Conservation (phyloP, 2,888 invertebrate genomes). For the Petrolisthes cinctipes region DNA sequence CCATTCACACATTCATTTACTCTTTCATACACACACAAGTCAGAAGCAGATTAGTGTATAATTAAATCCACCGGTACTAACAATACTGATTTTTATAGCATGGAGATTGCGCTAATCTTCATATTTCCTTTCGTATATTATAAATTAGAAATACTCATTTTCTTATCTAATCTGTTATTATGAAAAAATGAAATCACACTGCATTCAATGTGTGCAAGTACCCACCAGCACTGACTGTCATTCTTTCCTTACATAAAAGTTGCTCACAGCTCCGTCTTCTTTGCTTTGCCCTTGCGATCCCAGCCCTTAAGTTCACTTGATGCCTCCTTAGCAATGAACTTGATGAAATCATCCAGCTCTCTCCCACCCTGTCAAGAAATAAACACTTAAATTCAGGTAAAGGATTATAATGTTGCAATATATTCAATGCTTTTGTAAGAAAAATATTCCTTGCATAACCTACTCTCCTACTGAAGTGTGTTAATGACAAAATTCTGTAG, state of each 20-base stretch:
- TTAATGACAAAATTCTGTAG: neutral
- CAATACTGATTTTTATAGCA: constrained; percentile 20
- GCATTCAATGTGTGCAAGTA: neutral
- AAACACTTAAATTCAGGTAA: neutral
- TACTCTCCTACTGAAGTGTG: too few species aligned
- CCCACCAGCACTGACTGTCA: neutral
- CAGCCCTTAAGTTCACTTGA: constrained; percentile 88
- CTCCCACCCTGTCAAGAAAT: constrained; percentile 83
- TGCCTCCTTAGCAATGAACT: constrained; percentile 92
- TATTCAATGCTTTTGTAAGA: too few species aligned
- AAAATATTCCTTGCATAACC: too few species aligned
- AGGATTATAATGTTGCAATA: too few species aligned
- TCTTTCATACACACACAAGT: neutral
- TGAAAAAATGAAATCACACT: too few species aligned
- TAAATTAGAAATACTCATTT: neutral
- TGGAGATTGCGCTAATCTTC: neutral
- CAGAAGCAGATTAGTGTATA: neutral
- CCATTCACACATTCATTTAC: constrained; percentile 2
- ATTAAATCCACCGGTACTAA: neutral
- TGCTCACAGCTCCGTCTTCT: constrained; percentile 77
- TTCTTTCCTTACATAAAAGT: neutral
- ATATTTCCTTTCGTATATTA: neutral
- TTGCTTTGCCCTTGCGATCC: constrained; percentile 84
- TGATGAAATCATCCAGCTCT: constrained; percentile 91
- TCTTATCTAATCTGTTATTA: neutral